A percentile compares a stretch with the other conserved stretches of the same genome.
Conservation (phyloP, 2,113 vertebrate species). For the Oenanthe oenanthe region DNA sequence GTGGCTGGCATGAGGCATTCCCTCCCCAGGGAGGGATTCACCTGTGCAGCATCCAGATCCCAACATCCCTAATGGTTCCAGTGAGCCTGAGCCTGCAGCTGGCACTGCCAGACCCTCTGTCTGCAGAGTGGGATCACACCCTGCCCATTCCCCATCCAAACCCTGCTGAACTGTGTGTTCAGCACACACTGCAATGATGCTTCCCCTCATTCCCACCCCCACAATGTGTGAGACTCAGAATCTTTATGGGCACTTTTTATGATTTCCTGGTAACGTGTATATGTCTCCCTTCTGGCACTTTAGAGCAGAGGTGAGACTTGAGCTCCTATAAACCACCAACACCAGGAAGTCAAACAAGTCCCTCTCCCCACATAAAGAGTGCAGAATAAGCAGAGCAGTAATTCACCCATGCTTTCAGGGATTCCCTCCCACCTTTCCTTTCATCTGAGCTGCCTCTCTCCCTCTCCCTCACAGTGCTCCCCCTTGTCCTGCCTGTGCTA, state of each 20-base stretch:
- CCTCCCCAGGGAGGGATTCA: neutral
- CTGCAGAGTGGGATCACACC: neutral
- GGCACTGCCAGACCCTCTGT: neutral
- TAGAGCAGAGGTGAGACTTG: constrained; percentile 16
- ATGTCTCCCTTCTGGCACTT: constrained; percentile 14
- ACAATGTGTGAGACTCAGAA: neutral
- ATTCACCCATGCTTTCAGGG: neutral
- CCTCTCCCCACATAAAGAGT: neutral
- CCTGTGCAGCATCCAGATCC: neutral
- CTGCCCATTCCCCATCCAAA: neutral
- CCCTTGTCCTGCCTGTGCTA: constrained; percentile 3
- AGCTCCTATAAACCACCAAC: constrained; percentile 25
- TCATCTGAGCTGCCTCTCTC: neutral
- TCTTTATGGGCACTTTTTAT: neutral
- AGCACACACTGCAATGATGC: fast-evolving
- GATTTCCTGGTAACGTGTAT: neutral
- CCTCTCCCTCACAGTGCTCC: neutral
- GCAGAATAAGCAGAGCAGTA: neutral
- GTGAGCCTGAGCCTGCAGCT: neutral
- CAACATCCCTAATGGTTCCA: neutral
- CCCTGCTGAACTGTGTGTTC: too few relatives aligned
- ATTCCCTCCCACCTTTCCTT: neutral
- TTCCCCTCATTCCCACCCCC: neutral
- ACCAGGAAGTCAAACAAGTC: neutral
- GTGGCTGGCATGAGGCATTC: neutral